Base-by-base conservation (phyloP, 2,113 vertebrate species). In the Hippocampus abdominalis region DNA sequence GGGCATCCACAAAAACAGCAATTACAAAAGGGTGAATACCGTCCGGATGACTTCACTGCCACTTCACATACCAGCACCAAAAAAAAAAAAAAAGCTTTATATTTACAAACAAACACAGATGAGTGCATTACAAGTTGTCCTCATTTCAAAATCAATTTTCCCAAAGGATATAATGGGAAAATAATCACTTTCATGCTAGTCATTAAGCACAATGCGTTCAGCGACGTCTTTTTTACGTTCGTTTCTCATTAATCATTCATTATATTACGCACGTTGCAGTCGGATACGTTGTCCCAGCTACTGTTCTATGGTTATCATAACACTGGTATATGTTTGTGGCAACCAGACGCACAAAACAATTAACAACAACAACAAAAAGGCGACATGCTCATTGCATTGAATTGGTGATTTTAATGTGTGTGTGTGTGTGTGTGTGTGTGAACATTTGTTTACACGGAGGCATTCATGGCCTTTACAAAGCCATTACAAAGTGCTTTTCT, bases 11-110 rank as follows among this genome's bases (percentile, higher is more conserved):
- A 84, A 48, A 64, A 77, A 83, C 77, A 63, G 69, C 63, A 69
- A 80, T 78, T 81, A 79, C 75, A 75, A 77, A 10, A 79, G 66
- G 48, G 48, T 1, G 40, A 76, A 72, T 62, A 63, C 75, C 64
- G 66, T 72, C 70, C 68, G 53, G 68, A 74, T 49, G 27, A 74
- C 74, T 82, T 77, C 11, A 11, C 21, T 0, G 21, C 10, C 39
- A 11, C n/a, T 36, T 36, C 32, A 36, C 62, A 44, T 23, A 23
- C 44, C 21, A 71, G 65, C 61, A 18, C 49, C 72, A 25, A 69
- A 70, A 11, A 62, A 39, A 64, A 62, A 51, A 66, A 78, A 71
- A 53, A 78, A 77, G 42, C 20, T 44, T 27, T 46, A 6, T 44
- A 15, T 44, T 64, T 7, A 32, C 15, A 1, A 32, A 57, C 11